Base-by-base conservation (phyloP, 2,888 invertebrate species). In the Trissolcus japonicus region DNA sequence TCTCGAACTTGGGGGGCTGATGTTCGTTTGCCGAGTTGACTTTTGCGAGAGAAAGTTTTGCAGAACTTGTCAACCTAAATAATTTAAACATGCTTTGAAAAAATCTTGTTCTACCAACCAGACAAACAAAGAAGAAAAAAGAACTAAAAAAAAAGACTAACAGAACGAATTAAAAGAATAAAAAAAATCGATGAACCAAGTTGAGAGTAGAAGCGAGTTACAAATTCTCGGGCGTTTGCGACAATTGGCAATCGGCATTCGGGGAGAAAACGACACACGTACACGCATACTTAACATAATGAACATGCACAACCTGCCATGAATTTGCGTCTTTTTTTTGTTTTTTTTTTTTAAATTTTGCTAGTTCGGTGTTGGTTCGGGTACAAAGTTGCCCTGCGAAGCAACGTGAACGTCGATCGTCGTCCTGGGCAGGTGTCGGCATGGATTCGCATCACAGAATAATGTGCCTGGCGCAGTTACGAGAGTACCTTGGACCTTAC, bases 381-480 rank as follows among this genome's bases (percentile, higher is more conserved):
- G 57, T 35, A 25, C 25, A 51, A 16, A 16, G 29, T 56, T 46
- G 46, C 9, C 17, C 19, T n/a, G 16, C 29, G 19, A 35, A 35
- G 35, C 7, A 35, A 35, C 35, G 7, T 35, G 35, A 35, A 35
- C 17, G 25, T 62, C 16, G 48, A n/a, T 62, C 35, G 48, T 73
- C 25, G 25, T 2, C 40, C 61, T 43, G 35, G 66, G 72, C 77
- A 73, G 69, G 73, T 65, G 60, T 73, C 62, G 56, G 73, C 73
- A 73, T 78, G 60, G 65, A 65, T 65, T 68, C 66, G 54, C 78
- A 80, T 80, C 78, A 81, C 80, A 79, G 82, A 82, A 80, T 79
- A 80, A 82, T 80, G 68, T 75, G 80, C 80, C 82, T 73, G 80
- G 81, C 79, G 80, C 81, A 80, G 80, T 78, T 80, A 73, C 43